These are phyloP conservation scores for Pantherophis alleghaniensis DNA, from an alignment of 2,797 vertebrate species.

Conservation along the genomic window DNA sequence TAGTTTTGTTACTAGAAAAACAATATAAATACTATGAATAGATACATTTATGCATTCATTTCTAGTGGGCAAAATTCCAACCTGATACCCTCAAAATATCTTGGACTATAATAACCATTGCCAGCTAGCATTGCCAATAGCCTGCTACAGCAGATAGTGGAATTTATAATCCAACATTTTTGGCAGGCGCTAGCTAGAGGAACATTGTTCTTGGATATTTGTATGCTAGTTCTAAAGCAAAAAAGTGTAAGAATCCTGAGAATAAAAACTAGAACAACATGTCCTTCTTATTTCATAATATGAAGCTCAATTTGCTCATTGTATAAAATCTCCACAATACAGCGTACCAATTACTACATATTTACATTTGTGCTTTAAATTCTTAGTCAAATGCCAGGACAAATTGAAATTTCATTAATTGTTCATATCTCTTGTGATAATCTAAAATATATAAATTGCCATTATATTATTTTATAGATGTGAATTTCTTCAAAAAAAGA, in stretches of 20 bases:
- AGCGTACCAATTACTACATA: background rate
- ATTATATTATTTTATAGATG: constrained; percentile 44
- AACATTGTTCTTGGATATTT: background rate
- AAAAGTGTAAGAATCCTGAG: background rate
- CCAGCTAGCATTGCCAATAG: background rate
- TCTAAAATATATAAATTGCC: background rate
- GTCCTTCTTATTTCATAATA: background rate
- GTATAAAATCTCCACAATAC: background rate
- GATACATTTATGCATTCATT: background rate
- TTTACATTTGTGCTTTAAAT: background rate
- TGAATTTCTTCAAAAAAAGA: constrained; percentile 61
- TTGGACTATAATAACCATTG: background rate
- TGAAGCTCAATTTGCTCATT: background rate
- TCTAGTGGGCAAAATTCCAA: background rate
- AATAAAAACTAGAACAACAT: background rate
- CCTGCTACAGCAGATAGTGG: background rate
- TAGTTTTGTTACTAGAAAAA: background rate
- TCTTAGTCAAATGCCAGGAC: background rate
- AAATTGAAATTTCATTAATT: background rate
- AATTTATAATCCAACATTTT: background rate
- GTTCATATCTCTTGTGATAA: background rate
- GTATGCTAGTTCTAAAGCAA: background rate
- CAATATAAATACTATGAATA: background rate
- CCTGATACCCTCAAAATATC: background rate
- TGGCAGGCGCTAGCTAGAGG: background rate